Base-by-base conservation (phyloP, 2,888 invertebrate genomes). In the Choristoneura rosaceana region DNA sequence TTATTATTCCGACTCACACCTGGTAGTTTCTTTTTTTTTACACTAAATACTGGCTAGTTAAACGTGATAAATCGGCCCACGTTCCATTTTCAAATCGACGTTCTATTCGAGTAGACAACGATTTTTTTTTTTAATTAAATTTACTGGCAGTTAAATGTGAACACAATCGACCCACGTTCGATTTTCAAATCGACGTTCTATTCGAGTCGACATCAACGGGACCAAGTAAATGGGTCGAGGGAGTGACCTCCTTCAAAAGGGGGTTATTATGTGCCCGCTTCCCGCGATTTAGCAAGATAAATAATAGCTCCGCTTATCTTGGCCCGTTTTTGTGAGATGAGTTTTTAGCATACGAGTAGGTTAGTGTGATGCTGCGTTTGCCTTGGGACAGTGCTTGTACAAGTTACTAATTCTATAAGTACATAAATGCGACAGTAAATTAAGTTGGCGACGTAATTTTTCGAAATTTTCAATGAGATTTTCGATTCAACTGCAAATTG, bases 201-300 rank as follows among this genome's bases (percentile, higher is more conserved):
- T 45, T 55, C 38, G 33, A 66, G 61, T 55, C 66, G 70, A 45
- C 65, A 43, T 65, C 59, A 59, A 70, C 17, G 25, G 55, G 55
- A 63, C n/a, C 65, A 60, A 14, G 38, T 38, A 71, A 66, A 52
- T 71, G 43, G 71, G 71, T 71, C 71, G 61, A 55, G 61, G 61
- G 71, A 71, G 60, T 66, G 71, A 61, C 71, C 71, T 71, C 66
- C 61, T 66, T 52, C 70, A 45, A 43, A 65, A 60, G 50, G 69
- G 69, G 63, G 69, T 63, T 70, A 69, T 63, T 69, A 70, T 63
- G 50, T 55, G 47, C 63, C 63, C 69, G 63, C 45, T 55, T 34
- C 66, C 63, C 64, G 70, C 59, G 65, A 70, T 64, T 70, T 58
- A 70, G 63, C 70, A 34, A 64, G 70, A 70, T 65, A 70, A 65